phyloP scores from a whole-genome alignment of 2,113 vertebrate species.

The Coturnix japonica region DNA sequence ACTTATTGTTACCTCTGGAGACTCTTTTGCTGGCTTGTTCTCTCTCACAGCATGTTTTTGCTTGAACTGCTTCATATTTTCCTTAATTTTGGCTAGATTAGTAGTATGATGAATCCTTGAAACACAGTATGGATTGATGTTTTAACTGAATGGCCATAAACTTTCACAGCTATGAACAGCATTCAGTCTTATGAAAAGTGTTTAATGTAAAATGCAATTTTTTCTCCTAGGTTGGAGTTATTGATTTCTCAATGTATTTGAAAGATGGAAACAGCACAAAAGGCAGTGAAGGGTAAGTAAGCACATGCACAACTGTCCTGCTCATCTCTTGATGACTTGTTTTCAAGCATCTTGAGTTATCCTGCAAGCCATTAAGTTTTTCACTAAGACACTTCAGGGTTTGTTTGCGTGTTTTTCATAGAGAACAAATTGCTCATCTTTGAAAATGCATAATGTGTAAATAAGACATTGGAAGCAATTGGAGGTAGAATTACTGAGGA shows the following conservation, averaged over 20 bases:
- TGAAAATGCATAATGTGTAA: no score
- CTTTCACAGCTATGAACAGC: neutral
- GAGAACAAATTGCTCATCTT: neutral
- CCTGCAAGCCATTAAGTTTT: neutral
- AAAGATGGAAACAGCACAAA: slow-evolving; percentile 97
- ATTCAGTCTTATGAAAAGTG: neutral
- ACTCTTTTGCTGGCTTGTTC: neutral
- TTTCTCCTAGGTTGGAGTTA: slow-evolving; percentile 91
- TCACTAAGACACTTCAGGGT: neutral
- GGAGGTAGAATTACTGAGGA: no score
- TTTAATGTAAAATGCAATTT: neutral
- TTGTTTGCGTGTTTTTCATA: no score
- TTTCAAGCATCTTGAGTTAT: neutral
- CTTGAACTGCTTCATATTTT: neutral
- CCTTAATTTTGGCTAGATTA: neutral
- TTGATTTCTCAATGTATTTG: slow-evolving; percentile 99
- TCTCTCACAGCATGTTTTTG: neutral
- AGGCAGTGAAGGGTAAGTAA: slow-evolving; percentile 94
- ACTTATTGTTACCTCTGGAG: neutral
- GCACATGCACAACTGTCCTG: slow-evolving; percentile 18
- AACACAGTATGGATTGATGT: neutral
- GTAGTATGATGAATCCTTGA: neutral
- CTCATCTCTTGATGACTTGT: neutral
- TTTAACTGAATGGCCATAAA: neutral
- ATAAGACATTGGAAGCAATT: neutral